phyloP scores from a whole-genome alignment of 2,888 invertebrate genomes.

The Calliphora vomitoria region DNA sequence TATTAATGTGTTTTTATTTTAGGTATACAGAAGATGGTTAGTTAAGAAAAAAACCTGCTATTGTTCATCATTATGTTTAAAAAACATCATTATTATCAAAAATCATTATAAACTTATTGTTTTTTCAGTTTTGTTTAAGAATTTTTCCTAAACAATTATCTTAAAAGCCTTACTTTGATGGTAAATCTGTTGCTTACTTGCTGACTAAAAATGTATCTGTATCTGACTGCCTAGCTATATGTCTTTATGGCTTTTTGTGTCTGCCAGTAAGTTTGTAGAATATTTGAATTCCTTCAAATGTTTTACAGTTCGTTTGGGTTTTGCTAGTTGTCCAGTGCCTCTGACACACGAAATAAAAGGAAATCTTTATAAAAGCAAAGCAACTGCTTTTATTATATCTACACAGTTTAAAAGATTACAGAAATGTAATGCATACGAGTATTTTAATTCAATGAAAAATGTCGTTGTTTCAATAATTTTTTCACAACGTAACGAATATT shows the following conservation, averaged over 20 bases:
- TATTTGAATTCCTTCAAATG: no score
- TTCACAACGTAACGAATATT: no score
- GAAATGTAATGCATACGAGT: no score
- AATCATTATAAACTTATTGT: constrained; percentile 52
- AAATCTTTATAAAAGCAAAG: no score
- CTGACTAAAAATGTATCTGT: neutral
- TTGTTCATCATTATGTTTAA: constrained; percentile 33
- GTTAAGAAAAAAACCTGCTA: constrained; percentile 24
- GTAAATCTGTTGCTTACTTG: no score
- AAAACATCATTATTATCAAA: constrained; percentile 46
- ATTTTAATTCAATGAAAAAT: no score
- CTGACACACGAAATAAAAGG: no score
- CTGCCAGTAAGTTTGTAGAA: neutral
- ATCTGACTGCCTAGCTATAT: neutral
- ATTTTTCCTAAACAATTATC: constrained; percentile 56
- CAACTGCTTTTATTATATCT: no score
- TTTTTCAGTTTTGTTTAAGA: constrained; percentile 17
- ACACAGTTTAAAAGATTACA: no score
- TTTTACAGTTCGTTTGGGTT: no score
- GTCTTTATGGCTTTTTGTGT: neutral
- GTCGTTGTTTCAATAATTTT: no score
- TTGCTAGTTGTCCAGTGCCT: no score
- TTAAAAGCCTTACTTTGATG: constrained; percentile 45
- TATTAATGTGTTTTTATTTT: constrained; percentile 46
- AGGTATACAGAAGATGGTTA: constrained; percentile 4